Conservation (phyloP, 2,113 vertebrate genomes). For the Pseudopipra pipra region DNA sequence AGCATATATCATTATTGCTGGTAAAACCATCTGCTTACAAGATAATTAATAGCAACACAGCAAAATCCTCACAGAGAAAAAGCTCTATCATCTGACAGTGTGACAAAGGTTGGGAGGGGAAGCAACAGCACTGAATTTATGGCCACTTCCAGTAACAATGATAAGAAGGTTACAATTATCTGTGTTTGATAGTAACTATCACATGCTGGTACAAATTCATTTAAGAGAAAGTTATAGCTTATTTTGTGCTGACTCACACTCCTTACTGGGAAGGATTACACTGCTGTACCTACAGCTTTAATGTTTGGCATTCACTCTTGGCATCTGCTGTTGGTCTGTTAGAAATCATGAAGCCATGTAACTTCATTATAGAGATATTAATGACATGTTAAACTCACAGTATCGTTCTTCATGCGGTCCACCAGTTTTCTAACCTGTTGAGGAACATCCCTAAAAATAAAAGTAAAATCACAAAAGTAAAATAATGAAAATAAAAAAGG, state of each 20-base stretch:
- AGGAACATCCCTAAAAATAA: slow-evolving; percentile 57
- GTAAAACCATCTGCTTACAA: not conserved
- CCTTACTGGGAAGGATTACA: not conserved
- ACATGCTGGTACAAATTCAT: not conserved
- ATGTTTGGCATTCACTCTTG: not conserved
- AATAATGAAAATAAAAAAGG: not conserved
- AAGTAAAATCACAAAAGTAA: not conserved
- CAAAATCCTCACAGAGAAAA: not conserved
- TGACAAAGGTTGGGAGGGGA: not conserved
- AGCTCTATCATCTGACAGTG: not conserved
- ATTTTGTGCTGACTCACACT: not conserved
- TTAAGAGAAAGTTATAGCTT: not conserved
- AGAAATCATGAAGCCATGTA: not conserved
- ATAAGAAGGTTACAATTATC: not conserved
- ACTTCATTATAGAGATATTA: not conserved
- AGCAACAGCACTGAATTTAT: not conserved
- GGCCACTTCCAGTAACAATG: not conserved
- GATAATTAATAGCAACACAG: not conserved
- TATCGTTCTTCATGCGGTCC: slow-evolving; percentile 61
- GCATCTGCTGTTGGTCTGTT: not conserved
- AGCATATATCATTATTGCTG: not conserved
- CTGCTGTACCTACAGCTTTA: not conserved
- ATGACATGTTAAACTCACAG: slow-evolving; percentile 53
- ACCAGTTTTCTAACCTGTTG: slow-evolving; percentile 64
- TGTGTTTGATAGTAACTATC: not conserved